These are phyloP conservation scores for Tonatia bakeri DNA, from an alignment of 2,113 vertebrate species.

Conservation along the genomic window DNA sequence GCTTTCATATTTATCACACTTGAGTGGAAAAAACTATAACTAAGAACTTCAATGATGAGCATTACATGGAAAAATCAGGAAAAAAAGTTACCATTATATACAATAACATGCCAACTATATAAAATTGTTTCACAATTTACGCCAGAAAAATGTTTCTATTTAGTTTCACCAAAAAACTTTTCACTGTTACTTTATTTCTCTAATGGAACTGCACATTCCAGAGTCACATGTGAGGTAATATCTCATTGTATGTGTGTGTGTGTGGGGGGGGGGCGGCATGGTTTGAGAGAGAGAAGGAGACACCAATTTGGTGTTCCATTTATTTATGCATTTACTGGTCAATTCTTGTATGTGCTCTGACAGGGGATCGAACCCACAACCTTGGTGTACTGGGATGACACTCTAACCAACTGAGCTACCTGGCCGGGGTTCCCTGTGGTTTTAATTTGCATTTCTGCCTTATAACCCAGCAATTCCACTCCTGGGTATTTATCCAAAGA, in stretches of 20 bases:
- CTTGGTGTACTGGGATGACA: too few relatives aligned
- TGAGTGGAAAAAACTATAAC: not conserved
- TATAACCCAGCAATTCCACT: not conserved
- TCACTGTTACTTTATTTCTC: not conserved
- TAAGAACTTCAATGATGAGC: not conserved
- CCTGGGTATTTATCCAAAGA: not conserved
- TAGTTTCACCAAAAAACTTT: not conserved
- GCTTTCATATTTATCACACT: slow-evolving; percentile 22
- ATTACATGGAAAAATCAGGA: not conserved
- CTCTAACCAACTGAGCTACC: too few relatives aligned
- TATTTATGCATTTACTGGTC: too few relatives aligned
- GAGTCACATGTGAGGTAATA: not conserved
- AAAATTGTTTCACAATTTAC: not conserved
- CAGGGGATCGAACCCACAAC: too few relatives aligned
- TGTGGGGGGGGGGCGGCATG: too few relatives aligned
- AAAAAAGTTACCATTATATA: not conserved
- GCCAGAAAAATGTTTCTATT: not conserved
- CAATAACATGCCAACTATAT: not conserved
- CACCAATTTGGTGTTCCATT: too few relatives aligned
- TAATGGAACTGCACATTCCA: not conserved
- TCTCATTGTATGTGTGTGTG: too few relatives aligned
- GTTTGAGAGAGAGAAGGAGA: too few relatives aligned
- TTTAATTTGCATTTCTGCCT: not conserved
- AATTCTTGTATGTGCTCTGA: too few relatives aligned
- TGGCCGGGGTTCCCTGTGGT: not conserved